These are phyloP conservation scores for Drosophila aff. DNA, from an alignment of 1,140 invertebrate genomes.

Conservation along the genomic window DNA sequence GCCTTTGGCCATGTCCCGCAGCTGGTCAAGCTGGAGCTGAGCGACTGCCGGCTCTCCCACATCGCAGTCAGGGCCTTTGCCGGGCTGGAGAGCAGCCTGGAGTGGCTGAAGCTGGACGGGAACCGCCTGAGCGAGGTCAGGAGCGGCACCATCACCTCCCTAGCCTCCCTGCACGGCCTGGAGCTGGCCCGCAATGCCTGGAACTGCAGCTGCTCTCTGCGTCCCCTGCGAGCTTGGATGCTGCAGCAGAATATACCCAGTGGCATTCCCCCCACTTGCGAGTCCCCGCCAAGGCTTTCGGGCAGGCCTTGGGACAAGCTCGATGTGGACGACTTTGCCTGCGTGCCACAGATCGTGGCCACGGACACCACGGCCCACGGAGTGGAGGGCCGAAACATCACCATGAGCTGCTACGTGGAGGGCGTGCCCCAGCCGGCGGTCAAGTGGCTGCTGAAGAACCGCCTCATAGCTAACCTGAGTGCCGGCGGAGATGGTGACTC, in stretches of 20 bases:
- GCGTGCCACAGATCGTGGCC: constrained; percentile 88
- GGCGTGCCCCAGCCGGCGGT: constrained; percentile 89
- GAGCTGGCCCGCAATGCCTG: constrained; percentile 92
- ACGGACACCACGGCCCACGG: constrained; percentile 86
- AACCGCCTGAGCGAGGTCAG: constrained; percentile 89
- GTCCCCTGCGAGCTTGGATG: constrained; percentile 92
- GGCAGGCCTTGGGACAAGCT: constrained; percentile 90
- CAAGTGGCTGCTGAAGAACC: constrained; percentile 86
- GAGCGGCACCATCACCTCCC: constrained; percentile 88
- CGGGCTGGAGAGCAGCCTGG: constrained; percentile 89
- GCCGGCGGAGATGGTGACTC: constrained; percentile 57
- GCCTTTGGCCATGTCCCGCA: constrained; percentile 89
- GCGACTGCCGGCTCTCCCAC: constrained; percentile 88
- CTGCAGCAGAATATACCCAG: constrained; percentile 90
- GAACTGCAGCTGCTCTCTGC: constrained; percentile 92
- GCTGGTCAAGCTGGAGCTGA: constrained; percentile 90
- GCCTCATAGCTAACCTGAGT: constrained; percentile 80
- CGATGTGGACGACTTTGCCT: constrained; percentile 92
- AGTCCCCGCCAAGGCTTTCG: constrained; percentile 87
- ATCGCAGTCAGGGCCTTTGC: constrained; percentile 90
- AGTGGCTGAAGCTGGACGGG: constrained; percentile 91
- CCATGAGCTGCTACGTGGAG: constrained; percentile 89
- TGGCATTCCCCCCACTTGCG: constrained; percentile 89
- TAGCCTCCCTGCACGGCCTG: constrained; percentile 90
- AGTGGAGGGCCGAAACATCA: constrained; percentile 90